These are phyloP conservation scores for Scolopax bukidnonensis DNA, from an alignment of 2,797 vertebrate species.

Conservation along the genomic window DNA sequence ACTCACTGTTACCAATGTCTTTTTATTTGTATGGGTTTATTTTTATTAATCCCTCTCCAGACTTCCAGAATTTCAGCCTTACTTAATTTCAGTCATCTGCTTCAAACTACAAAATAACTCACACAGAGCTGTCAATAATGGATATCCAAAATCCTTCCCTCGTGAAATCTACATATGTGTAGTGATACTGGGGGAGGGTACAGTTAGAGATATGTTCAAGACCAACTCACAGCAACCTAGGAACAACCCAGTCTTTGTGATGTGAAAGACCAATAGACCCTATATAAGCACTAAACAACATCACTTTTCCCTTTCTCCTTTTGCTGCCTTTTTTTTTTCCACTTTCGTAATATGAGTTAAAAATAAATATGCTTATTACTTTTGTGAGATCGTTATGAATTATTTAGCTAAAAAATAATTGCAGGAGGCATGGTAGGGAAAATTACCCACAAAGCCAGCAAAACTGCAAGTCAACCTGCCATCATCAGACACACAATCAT, in stretches of 20 bases:
- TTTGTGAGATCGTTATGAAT: constrained; percentile 56
- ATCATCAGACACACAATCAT: background rate
- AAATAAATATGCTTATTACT: constrained; percentile 33
- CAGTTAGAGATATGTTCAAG: background rate
- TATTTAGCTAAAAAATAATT: constrained; percentile 64
- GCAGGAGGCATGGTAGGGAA: constrained; percentile 6
- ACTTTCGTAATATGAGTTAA: background rate
- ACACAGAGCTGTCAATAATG: background rate
- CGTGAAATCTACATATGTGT: background rate
- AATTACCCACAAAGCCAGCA: constrained; percentile 37
- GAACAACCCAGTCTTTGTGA: background rate
- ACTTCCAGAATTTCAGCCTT: background rate
- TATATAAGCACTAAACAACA: background rate
- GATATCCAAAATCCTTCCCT: background rate
- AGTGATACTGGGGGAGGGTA: background rate
- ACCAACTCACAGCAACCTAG: background rate
- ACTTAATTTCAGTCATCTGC: background rate
- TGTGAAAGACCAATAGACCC: background rate
- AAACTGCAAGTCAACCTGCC: constrained; percentile 38
- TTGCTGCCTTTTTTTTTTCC: background rate
- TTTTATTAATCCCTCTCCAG: background rate
- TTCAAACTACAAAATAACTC: background rate
- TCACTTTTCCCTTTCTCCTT: background rate
- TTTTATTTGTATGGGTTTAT: background rate
- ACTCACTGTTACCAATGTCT: background rate